These are phyloP conservation scores for Sakesphorus luctuosus DNA, from an alignment of 2,113 vertebrate species.

Conservation along the genomic window DNA sequence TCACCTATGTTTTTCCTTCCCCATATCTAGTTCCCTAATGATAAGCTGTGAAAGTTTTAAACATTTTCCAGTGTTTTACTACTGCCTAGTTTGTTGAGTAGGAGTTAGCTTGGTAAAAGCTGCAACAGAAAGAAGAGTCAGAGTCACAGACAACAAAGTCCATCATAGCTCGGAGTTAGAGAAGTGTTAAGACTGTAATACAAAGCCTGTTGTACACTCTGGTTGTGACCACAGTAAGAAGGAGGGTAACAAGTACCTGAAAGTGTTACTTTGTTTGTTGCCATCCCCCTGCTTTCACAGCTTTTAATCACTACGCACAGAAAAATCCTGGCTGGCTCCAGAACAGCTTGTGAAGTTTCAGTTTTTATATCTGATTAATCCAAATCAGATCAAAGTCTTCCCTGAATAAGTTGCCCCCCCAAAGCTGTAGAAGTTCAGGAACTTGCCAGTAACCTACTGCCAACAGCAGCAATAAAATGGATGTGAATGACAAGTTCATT, in stretches of 20 bases:
- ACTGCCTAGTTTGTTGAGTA: not conserved
- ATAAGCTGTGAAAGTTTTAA: not conserved
- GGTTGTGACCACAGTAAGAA: not conserved
- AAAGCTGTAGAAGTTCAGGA: not conserved
- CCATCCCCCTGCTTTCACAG: not conserved
- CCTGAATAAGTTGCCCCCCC: not conserved
- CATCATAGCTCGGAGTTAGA: not conserved
- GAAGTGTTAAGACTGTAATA: not conserved
- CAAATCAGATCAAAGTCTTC: not conserved
- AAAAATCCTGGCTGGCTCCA: not conserved
- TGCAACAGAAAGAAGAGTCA: not conserved
- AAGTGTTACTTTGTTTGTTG: not conserved
- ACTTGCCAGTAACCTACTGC: not conserved
- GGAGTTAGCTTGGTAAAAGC: not conserved
- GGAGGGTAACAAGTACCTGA: not conserved
- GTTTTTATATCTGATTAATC: not conserved
- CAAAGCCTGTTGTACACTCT: not conserved
- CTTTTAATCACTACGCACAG: not conserved
- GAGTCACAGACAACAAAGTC: not conserved
- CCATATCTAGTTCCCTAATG: not conserved
- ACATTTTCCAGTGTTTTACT: not conserved
- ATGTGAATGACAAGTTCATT: not conserved
- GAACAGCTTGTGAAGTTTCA: not conserved
- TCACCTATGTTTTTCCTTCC: not conserved
- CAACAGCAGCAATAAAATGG: slow-evolving; percentile 1